Evolutionary conservation across 1,140 invertebrate species (phyloP).

Genomic region (Panagrolaimus sp.): DNA sequence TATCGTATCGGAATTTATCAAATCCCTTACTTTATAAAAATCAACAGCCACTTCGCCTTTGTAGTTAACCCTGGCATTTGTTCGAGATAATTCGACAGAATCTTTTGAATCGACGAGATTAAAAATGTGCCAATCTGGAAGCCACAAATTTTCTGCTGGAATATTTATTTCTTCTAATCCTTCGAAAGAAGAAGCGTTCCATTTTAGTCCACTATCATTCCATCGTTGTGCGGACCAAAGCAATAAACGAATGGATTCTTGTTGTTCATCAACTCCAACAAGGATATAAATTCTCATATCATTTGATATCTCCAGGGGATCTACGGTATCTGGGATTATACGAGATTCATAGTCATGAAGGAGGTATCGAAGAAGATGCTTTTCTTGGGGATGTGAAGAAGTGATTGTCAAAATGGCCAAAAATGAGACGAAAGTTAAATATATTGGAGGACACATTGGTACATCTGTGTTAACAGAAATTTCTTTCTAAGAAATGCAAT

Average conservation of each 20-base stretch:
- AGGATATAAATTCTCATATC: constrained; percentile 3
- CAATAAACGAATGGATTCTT: constrained; percentile 6
- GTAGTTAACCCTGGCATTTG: background rate
- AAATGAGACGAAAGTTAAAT: too few relatives aligned
- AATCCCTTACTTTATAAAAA: background rate
- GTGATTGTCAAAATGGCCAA: too few relatives aligned
- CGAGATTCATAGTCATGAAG: background rate
- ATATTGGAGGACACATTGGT: too few relatives aligned
- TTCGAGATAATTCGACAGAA: background rate
- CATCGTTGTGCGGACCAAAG: constrained; percentile 3
- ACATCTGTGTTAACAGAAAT: too few relatives aligned
- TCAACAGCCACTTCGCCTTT: background rate
- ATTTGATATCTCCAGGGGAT: background rate
- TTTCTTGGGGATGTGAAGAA: too few relatives aligned
- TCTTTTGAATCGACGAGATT: constrained; percentile 6
- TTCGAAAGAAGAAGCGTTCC: background rate
- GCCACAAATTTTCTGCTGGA: background rate
- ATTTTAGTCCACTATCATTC: background rate
- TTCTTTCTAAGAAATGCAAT: too few relatives aligned
- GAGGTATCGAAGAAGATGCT: too few relatives aligned
- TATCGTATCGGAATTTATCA: background rate
- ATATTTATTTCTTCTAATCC: background rate
- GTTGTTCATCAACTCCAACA: background rate
- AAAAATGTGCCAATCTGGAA: background rate
- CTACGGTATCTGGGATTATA: background rate